Percentiles rank a stretch among this genome's conserved stretches.
Conservation (phyloP, 1,140 invertebrate species). For the Hestina assimilis region DNA sequence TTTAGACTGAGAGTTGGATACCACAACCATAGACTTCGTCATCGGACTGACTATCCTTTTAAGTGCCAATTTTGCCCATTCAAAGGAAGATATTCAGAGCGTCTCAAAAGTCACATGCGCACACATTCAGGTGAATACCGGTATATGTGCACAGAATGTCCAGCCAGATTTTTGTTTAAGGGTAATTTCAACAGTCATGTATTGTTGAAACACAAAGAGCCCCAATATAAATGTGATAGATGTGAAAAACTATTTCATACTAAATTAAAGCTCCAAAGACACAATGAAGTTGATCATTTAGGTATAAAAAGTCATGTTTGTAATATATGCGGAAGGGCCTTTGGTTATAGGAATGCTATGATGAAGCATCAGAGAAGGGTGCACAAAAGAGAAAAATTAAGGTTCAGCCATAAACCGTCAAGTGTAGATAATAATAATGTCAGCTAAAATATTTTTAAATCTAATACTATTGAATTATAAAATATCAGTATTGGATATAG, state of each 20-base stretch:
- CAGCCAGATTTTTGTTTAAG: constrained; percentile 73
- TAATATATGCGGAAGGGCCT: constrained; percentile 74
- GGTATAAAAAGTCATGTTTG: constrained; percentile 77
- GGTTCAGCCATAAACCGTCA: constrained; percentile 23
- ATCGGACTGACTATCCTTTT: constrained; percentile 56
- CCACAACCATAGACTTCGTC: constrained; percentile 58
- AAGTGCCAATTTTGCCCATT: constrained; percentile 70
- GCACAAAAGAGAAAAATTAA: constrained; percentile 69
- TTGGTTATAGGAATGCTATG: constrained; percentile 75
- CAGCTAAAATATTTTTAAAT: too few relatives aligned
- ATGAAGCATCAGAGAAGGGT: constrained; percentile 75
- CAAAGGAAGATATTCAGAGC: constrained; percentile 49
- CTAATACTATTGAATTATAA: too few relatives aligned
- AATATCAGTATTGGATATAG: too few relatives aligned
- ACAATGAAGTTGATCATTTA: constrained; percentile 72
- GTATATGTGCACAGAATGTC: constrained; percentile 77
- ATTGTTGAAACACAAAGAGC: constrained; percentile 58
- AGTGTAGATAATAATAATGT: background rate
- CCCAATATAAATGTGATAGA: constrained; percentile 61
- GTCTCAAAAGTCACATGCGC: constrained; percentile 73
- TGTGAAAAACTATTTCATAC: constrained; percentile 63
- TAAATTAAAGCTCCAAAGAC: constrained; percentile 47
- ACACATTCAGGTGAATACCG: constrained; percentile 74
- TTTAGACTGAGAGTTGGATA: constrained; percentile 62
- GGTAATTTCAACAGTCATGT: constrained; percentile 77